phyloP scores from a whole-genome alignment of 2,113 vertebrate genomes.

The Lepidothrix coronata region DNA sequence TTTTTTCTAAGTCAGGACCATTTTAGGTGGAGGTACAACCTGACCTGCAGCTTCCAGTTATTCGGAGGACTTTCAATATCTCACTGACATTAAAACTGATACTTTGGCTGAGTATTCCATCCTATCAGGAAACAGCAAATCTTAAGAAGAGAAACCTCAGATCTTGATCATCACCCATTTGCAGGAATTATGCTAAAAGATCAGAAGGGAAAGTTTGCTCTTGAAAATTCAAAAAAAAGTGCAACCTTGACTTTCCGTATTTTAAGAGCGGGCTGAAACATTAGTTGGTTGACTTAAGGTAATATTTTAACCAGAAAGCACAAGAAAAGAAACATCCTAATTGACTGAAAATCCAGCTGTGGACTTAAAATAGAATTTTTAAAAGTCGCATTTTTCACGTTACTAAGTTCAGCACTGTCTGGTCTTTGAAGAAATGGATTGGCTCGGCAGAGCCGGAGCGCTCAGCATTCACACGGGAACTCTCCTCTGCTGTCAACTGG shows the following conservation, averaged over 20 bases:
- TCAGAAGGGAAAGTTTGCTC: background rate
- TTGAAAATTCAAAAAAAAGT: background rate
- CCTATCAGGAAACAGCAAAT: background rate
- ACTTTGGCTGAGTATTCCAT: background rate
- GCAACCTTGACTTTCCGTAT: background rate
- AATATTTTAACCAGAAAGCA: constrained; percentile 39
- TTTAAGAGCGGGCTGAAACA: background rate
- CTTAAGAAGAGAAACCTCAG: background rate
- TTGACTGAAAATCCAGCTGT: constrained; percentile 40
- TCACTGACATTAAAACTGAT: background rate
- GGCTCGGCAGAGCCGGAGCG: background rate
- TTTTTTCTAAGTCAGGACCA: background rate
- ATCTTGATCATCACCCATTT: background rate
- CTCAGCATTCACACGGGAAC: constrained; percentile 68
- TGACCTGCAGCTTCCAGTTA: background rate
- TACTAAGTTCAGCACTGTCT: constrained; percentile 65
- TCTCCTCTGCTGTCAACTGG: constrained; percentile 47
- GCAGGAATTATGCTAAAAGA: background rate
- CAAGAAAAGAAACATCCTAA: constrained; percentile 27
- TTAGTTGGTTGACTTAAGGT: constrained; percentile 26
- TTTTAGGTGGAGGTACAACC: background rate
- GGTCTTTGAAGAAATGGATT: constrained; percentile 60
- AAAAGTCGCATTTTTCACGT: constrained; percentile 57
- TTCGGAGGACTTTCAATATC: background rate
- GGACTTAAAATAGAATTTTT: constrained; percentile 45